phyloP scores from a whole-genome alignment of 1,140 invertebrate genomes.

The Bactericera cockerelli region DNA sequence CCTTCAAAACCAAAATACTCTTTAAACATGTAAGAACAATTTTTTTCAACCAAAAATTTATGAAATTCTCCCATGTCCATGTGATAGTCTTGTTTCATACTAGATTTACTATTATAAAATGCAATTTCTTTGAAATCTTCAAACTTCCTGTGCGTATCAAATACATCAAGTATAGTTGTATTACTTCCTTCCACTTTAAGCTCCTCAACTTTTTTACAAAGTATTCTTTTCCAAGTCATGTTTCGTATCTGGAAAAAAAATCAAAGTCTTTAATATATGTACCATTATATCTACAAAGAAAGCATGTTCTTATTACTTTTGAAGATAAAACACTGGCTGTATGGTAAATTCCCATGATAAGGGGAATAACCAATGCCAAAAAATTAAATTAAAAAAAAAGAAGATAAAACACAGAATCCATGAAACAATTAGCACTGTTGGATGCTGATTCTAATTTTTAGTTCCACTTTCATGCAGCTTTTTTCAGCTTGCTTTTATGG shows the following conservation, averaged over 20 bases:
- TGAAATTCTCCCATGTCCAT: constrained; percentile 58
- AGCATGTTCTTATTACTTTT: no score
- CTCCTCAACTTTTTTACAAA: constrained; percentile 33
- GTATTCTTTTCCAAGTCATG: constrained; percentile 40
- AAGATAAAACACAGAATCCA: no score
- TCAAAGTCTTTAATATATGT: no score
- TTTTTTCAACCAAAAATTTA: constrained; percentile 47
- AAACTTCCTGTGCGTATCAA: constrained; percentile 38
- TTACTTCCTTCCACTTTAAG: constrained; percentile 10
- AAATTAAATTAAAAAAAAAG: no score
- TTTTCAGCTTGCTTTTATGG: no score
- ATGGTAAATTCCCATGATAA: no score
- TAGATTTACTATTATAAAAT: constrained; percentile 39
- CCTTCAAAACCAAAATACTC: constrained; percentile 58
- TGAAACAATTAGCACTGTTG: no score
- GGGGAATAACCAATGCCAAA: no score
- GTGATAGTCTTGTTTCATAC: constrained; percentile 37
- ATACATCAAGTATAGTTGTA: not conserved
- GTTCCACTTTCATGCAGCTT: no score
- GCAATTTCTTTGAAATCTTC: constrained; percentile 48
- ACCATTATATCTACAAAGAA: no score
- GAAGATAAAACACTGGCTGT: no score
- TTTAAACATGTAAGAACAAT: constrained; percentile 50
- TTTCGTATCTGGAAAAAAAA: constrained; percentile 32
- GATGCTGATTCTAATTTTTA: no score